A percentile compares a stretch with the other conserved stretches of the same genome.
Evolutionary conservation across 2,113 vertebrate genomes (phyloP).

Genomic region (Sapajus apella): DNA sequence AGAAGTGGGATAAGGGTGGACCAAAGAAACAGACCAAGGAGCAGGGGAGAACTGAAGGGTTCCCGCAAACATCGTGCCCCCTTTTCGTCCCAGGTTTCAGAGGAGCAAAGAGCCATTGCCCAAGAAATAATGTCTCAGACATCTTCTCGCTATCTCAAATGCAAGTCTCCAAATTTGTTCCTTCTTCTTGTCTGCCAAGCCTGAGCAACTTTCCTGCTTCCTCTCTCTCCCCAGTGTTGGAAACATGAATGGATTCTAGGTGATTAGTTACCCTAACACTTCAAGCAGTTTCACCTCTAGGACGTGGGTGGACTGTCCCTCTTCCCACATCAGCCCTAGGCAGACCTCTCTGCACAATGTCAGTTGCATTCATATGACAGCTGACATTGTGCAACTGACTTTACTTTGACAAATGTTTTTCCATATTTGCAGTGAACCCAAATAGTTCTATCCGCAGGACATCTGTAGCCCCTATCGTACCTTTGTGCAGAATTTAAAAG

Average conservation of each 20-base stretch:
- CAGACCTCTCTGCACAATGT: too few species aligned
- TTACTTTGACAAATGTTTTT: background rate
- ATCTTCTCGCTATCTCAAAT: background rate
- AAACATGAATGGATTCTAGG: too few species aligned
- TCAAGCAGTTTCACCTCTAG: background rate
- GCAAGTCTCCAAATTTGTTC: background rate
- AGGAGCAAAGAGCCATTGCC: background rate
- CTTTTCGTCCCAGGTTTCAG: background rate
- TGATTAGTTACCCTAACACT: too few species aligned
- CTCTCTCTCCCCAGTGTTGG: accelerated
- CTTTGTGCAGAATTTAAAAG: background rate
- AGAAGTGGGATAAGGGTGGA: background rate
- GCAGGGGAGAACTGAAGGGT: background rate
- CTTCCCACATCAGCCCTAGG: background rate
- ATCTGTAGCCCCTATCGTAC: background rate
- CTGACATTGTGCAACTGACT: background rate
- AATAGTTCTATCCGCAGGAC: background rate
- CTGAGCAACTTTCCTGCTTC: background rate
- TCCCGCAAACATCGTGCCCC: accelerated
- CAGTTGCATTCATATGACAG: background rate
- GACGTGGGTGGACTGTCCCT: background rate
- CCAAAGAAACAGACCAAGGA: background rate
- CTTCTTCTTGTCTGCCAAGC: background rate
- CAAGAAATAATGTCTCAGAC: background rate
- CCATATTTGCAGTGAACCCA: background rate